Evolutionary conservation across 2,797 vertebrate genomes (phyloP).

Genomic region (Centropyge bicolor): DNA sequence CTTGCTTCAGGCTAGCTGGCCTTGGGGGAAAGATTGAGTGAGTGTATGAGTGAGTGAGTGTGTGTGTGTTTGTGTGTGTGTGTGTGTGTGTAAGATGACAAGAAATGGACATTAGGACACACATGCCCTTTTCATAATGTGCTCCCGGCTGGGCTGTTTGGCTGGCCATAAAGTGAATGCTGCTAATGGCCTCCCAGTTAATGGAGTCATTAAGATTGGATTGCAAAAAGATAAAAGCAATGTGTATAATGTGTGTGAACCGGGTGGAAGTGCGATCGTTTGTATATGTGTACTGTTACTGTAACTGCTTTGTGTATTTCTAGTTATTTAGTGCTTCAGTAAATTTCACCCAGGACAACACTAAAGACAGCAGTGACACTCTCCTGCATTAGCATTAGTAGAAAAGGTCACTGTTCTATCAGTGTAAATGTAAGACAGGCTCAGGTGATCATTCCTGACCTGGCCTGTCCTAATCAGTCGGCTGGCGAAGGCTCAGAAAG

Average conservation of each 20-base stretch:
- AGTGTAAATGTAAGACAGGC: conserved; percentile 60
- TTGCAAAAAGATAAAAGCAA: conserved; percentile 81
- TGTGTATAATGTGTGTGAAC: conserved; percentile 68
- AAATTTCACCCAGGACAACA: conserved; percentile 35
- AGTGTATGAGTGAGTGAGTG: conserved; percentile 18
- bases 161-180: conserved; percentile 79
- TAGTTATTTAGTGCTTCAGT: conserved; percentile 49
- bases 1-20: conserved; percentile 66
- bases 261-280: conserved; percentile 58
- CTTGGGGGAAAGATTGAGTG: conserved; percentile 60
- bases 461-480: conserved; percentile 56
- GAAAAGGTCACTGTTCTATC: conserved; percentile 72
- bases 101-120: conserved; percentile 79
- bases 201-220: conserved; percentile 84
- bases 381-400: conserved; percentile 50
- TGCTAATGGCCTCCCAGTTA: conserved; percentile 81
- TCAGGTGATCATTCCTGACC: conserved; percentile 73
- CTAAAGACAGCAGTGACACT: conserved; percentile 35
- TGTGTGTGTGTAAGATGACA: conserved; percentile 54
- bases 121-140: conserved; percentile 80
- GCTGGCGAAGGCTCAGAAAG: conserved; percentile 48
- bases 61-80: conserved; percentile 24
- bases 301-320: conserved; percentile 54
- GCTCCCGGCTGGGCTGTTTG: conserved; percentile 79
- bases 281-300: conserved; percentile 64